phyloP scores from a whole-genome alignment of 1,140 invertebrate species.

The Leptinotarsa undecemlineata region DNA sequence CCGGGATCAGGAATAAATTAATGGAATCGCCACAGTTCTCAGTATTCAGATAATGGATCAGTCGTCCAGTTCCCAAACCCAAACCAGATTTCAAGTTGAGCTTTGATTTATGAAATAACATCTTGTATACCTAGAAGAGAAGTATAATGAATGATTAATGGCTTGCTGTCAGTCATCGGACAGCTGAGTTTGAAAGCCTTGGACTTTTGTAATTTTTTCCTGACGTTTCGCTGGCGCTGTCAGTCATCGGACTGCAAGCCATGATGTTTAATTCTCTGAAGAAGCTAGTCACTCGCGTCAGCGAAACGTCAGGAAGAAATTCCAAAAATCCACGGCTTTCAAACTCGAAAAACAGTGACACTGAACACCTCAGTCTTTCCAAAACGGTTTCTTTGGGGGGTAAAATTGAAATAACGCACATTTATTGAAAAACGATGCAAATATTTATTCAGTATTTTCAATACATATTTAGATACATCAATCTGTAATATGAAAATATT shows the following conservation, averaged over 20 bases:
- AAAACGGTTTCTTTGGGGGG: neutral
- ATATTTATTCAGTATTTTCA: conserved; percentile 51
- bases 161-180: too few species aligned
- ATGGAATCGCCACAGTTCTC: conserved; percentile 63
- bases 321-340: too few species aligned
- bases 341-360: too few species aligned
- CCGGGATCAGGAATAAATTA: conserved; percentile 75
- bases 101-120: conserved; percentile 72
- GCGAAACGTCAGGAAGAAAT: too few species aligned
- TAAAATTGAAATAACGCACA: neutral
- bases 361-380: neutral
- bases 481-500: conserved; percentile 56
- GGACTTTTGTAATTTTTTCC: too few species aligned
- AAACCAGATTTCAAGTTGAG: conserved; percentile 71
- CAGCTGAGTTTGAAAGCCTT: too few species aligned
- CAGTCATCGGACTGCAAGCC: too few species aligned
- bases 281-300: too few species aligned
- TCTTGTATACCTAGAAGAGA: conserved; percentile 61
- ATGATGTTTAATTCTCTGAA: too few species aligned
- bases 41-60: conserved; percentile 61
- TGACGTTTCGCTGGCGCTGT: too few species aligned
- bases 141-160: conserved; percentile 34
- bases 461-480: conserved; percentile 56
- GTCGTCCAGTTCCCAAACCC: conserved; percentile 63
- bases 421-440: conserved; percentile 50